These are phyloP conservation scores for Lasioglossum leucozonium DNA, from an alignment of 2,888 invertebrate genomes.

Conservation along the genomic window DNA sequence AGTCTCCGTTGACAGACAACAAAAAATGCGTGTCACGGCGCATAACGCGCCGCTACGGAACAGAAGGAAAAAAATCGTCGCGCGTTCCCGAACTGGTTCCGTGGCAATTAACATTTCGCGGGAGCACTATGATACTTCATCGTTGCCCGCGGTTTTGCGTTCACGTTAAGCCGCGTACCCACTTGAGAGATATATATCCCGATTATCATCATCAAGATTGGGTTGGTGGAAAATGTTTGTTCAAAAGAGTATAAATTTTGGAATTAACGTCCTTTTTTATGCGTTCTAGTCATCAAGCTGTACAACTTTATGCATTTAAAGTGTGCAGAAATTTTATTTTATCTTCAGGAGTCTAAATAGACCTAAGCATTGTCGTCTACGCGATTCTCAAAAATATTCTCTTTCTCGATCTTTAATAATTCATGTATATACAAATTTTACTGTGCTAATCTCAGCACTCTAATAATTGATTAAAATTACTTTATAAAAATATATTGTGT, in stretches of 20 bases:
- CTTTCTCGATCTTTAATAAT: neutral
- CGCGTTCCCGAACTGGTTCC: conserved; percentile 28
- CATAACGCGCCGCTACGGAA: neutral
- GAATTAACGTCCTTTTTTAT: neutral
- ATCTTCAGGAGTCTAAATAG: too few relatives aligned
- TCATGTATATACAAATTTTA: too few relatives aligned
- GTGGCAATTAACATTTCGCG: conserved; percentile 16
- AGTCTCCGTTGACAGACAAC: conserved; percentile 2
- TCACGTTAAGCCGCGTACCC: conserved; percentile 13
- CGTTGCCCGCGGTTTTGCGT: neutral
- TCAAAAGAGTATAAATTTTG: neutral
- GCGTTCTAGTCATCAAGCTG: neutral
- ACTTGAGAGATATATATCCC: neutral
- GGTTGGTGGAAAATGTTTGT: neutral
- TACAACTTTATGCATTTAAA: neutral
- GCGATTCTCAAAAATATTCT: neutral
- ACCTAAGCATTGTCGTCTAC: neutral
- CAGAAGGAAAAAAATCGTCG: neutral
- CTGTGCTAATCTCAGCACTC: neutral
- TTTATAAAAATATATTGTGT: neutral
- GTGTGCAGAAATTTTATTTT: too few relatives aligned
- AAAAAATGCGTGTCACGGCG: conserved; percentile 5
- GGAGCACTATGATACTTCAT: neutral
- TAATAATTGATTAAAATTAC: neutral
- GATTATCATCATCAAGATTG: neutral